Conservation (phyloP, 2,113 vertebrate genomes). For the Myxocyprinus asiaticus region DNA sequence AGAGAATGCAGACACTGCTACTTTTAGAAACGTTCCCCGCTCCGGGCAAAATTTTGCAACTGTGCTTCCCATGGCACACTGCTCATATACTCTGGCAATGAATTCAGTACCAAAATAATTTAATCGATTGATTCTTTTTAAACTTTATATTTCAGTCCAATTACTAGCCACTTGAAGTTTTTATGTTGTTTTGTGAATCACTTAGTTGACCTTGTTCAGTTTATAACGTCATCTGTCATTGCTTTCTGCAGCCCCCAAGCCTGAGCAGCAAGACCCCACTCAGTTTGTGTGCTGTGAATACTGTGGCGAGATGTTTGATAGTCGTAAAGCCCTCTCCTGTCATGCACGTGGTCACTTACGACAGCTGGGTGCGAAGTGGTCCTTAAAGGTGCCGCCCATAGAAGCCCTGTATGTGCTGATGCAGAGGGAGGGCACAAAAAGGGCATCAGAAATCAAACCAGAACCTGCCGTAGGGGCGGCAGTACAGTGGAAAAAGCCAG, state of each 20-base stretch:
- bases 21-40: too few species aligned
- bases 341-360: constrained; percentile 89
- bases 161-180: too few species aligned
- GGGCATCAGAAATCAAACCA: constrained; percentile 73
- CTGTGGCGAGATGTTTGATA: constrained; percentile 91
- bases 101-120: too few species aligned
- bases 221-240: too few species aligned
- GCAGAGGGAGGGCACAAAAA: constrained; percentile 74
- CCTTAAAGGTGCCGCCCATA: constrained; percentile 85
- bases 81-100: too few species aligned
- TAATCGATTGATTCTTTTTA: too few species aligned
- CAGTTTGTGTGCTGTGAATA: constrained; percentile 87
- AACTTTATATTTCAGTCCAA: too few species aligned
- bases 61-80: too few species aligned
- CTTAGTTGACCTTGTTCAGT: too few species aligned
- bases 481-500: not conserved
- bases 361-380: constrained; percentile 88
- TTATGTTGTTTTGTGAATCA: too few species aligned
- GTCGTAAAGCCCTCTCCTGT: constrained; percentile 90
- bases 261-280: constrained; percentile 69
- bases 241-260: constrained; percentile 36
- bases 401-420: constrained; percentile 86
- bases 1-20: too few species aligned
- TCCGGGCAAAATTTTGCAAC: too few species aligned
- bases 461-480: constrained; percentile 1